Percentiles rank a stretch among this genome's conserved stretches.
These are phyloP conservation scores for Monopis laevigella DNA, from an alignment of 2,888 invertebrate genomes.

Conservation along the genomic window DNA sequence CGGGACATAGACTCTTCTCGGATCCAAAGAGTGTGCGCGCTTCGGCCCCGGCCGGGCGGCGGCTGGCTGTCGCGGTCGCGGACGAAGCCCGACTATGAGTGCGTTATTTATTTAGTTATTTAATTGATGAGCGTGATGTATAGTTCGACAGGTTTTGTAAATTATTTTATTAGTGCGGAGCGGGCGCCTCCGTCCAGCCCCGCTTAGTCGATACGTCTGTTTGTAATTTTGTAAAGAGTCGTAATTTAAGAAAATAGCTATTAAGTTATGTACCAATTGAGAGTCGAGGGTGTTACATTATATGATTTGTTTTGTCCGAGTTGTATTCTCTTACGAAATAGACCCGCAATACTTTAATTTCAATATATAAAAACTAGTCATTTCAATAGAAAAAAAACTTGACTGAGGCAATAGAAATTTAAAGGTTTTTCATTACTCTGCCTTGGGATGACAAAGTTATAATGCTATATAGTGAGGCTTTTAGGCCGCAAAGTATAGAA, in stretches of 20 bases:
- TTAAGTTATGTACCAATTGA: constrained; percentile 63
- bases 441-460: no score
- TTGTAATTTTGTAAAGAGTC: constrained; percentile 68
- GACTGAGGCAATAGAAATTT: no score
- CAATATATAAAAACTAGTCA: constrained; percentile 3
- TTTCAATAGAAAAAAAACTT: not conserved
- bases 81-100: constrained; percentile 58
- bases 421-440: no score
- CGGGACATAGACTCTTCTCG: constrained; percentile 57
- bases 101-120: constrained; percentile 55
- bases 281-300: constrained; percentile 45
- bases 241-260: constrained; percentile 53
- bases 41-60: constrained; percentile 62
- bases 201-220: constrained; percentile 56
- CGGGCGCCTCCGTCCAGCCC: constrained; percentile 58
- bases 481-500: no score
- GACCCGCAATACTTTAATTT: constrained; percentile 1
- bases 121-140: constrained; percentile 9
- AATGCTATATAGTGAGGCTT: no score
- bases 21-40: constrained; percentile 64
- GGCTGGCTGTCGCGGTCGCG: constrained; percentile 30
- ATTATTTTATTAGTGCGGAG: constrained; percentile 64
- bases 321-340: not conserved
- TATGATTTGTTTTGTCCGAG: constrained; percentile 3
- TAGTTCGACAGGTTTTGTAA: constrained; percentile 44